Evolutionary conservation across 2,113 vertebrate genomes (phyloP).

Genomic region (Scytalopus superciliaris): DNA sequence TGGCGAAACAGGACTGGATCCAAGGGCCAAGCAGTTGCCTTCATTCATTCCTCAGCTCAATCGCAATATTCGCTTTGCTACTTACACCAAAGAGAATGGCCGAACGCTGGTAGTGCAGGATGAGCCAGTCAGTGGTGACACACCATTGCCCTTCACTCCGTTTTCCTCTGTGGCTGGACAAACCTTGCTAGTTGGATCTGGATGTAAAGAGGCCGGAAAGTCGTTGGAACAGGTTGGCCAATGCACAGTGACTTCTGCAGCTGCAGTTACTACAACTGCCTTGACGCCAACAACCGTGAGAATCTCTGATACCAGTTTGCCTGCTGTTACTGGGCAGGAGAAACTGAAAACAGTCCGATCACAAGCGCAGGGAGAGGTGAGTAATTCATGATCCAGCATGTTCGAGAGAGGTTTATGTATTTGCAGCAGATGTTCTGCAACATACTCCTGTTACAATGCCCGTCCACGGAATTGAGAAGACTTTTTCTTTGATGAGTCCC

Average conservation of each 20-base stretch:
- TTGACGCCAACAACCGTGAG: slow-evolving; percentile 82
- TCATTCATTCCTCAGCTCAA: slow-evolving; percentile 84
- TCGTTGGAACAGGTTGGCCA: slow-evolving; percentile 80
- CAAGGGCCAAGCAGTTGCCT: slow-evolving; percentile 77
- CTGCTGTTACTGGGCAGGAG: slow-evolving; percentile 77
- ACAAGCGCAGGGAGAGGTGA: slow-evolving; percentile 85
- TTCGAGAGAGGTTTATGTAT: not conserved
- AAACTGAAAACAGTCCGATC: slow-evolving; percentile 78
- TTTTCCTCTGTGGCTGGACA: slow-evolving; percentile 88
- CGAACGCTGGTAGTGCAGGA: slow-evolving; percentile 86
- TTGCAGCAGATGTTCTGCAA: not conserved
- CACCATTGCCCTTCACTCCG: slow-evolving; percentile 73
- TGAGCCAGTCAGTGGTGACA: slow-evolving; percentile 77
- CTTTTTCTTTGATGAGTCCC: not conserved
- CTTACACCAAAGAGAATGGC: slow-evolving; percentile 94
- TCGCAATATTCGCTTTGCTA: slow-evolving; percentile 82
- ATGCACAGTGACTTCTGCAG: slow-evolving; percentile 65
- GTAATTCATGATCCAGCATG: slow-evolving; percentile 9
- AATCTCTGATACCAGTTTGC: slow-evolving; percentile 81
- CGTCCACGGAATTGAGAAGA: not conserved
- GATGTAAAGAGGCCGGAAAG: slow-evolving; percentile 77
- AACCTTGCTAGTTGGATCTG: slow-evolving; percentile 78
- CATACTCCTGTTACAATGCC: not conserved
- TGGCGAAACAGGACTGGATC: slow-evolving; percentile 72
- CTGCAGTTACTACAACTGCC: slow-evolving; percentile 79